Conservation (phyloP, 2,888 invertebrate species). For the Stenodema calcarata region DNA sequence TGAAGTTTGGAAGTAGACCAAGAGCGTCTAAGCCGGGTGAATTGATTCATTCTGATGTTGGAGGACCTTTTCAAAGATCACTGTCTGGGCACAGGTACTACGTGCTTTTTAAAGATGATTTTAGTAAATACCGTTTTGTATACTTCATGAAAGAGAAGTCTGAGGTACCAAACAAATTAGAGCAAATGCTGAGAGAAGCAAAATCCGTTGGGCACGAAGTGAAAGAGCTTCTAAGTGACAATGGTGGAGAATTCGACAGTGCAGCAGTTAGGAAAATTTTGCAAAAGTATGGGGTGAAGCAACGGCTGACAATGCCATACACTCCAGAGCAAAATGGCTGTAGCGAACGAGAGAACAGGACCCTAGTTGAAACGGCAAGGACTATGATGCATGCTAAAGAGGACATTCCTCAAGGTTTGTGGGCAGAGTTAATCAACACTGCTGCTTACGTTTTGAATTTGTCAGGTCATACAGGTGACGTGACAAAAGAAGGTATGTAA, state of each 20-base stretch:
- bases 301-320: not conserved
- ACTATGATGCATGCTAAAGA: not conserved
- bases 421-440: not conserved
- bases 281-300: not conserved
- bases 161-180: not conserved
- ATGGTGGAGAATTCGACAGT: not conserved
- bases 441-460: not conserved
- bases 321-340: not conserved
- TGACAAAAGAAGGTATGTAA: not conserved
- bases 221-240: no score
- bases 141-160: slow-evolving; percentile 3
- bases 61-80: not conserved
- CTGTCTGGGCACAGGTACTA: not conserved
- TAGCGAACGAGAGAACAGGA: not conserved
- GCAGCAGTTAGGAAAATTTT: not conserved
- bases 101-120: slow-evolving; percentile 4
- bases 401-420: no score
- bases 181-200: not conserved
- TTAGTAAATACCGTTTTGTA: not conserved
- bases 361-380: slow-evolving; percentile 17
- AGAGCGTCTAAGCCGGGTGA: not conserved
- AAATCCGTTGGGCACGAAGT: no score
- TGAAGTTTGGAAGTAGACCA: not conserved
- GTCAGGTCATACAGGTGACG: not conserved
- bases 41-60: slow-evolving; percentile 1